phyloP scores from a whole-genome alignment of 2,113 vertebrate genomes.

The Delphinapterus leucas region DNA sequence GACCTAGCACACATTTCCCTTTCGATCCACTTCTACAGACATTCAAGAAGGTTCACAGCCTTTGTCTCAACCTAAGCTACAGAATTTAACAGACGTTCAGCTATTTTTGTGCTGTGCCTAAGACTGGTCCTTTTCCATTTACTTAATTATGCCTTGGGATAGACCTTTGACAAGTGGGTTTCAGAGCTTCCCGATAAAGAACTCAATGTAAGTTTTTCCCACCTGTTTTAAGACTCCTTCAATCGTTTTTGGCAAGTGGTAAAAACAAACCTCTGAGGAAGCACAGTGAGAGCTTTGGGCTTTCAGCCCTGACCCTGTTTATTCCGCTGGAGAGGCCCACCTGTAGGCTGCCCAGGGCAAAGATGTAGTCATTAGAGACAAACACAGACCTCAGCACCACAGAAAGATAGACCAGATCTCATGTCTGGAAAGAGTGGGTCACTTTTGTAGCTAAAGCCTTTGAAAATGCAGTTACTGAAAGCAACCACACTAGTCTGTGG shows the following conservation, averaged over 20 bases:
- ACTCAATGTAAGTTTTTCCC: not conserved
- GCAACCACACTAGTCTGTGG: not conserved
- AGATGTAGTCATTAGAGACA: not conserved
- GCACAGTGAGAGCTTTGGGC: not conserved
- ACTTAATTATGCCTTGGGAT: not conserved
- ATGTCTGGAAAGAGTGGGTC: not conserved
- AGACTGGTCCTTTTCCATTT: not conserved
- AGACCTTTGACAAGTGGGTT: not conserved
- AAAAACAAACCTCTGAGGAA: not conserved
- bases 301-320: not conserved
- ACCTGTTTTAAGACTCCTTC: not conserved
- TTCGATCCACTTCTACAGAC: not conserved
- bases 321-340: not conserved
- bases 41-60: not conserved
- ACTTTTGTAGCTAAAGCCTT: not conserved
- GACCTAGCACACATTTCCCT: not conserved
- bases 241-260: constrained; percentile 2
- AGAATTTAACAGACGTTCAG: not conserved
- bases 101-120: not conserved
- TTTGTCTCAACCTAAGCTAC: not conserved
- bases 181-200: not conserved
- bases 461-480: not conserved
- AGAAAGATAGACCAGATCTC: not conserved
- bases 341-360: not conserved
- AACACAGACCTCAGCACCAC: not conserved